Conservation (phyloP, 2,113 vertebrate species). For the Amphiprion ocellaris region DNA sequence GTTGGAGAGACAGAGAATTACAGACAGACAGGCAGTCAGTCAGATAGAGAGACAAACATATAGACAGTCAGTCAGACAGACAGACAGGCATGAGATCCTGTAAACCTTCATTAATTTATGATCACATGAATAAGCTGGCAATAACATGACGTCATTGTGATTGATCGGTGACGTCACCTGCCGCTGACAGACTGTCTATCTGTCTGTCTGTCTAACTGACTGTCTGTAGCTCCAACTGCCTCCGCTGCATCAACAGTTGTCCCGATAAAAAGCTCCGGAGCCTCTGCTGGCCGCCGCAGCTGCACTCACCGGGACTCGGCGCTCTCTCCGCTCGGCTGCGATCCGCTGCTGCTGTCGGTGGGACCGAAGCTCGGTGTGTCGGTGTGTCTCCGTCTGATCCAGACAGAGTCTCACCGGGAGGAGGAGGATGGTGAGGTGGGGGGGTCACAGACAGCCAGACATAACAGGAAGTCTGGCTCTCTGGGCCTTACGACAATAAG, state of each 20-base stretch:
- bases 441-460: conserved; percentile 57
- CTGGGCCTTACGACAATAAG: conserved; percentile 44
- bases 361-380: not conserved
- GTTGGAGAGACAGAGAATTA: too few relatives aligned
- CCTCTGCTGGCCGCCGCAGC: conserved; percentile 4
- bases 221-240: not conserved
- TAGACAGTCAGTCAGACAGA: not conserved
- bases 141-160: not conserved
- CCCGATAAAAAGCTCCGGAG: not conserved
- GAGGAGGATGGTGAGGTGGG: not conserved
- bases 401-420: conserved; percentile 21
- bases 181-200: not conserved
- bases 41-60: not conserved
- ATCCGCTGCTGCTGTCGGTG: conserved; percentile 20
- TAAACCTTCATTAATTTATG: too few relatives aligned
- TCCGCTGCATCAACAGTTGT: conserved; percentile 57
- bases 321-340: conserved; percentile 32
- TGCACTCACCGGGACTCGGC: conserved; percentile 49
- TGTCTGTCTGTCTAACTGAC: not conserved
- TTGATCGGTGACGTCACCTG: conserved; percentile 21
- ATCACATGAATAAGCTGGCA: too few relatives aligned
- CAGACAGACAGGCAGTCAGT: too few relatives aligned
- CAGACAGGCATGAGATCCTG: not conserved
- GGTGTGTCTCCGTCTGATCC: conserved; percentile 36
- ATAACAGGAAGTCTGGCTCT: conserved; percentile 71